Evolutionary conservation across 2,113 vertebrate species (phyloP).

Genomic region (Pitta sordida): DNA sequence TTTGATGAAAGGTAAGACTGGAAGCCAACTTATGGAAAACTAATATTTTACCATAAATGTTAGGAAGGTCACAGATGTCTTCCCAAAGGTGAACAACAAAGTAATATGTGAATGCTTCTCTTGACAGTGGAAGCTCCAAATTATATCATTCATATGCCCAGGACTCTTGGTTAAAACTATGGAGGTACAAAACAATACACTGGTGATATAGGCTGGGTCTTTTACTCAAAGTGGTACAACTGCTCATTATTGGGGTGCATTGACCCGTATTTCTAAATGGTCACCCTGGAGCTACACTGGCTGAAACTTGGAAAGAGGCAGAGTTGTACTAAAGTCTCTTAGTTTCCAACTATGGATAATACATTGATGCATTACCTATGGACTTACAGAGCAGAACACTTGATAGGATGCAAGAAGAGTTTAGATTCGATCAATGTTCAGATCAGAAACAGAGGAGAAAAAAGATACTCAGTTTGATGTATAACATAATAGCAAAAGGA

Average conservation of each 20-base stretch:
- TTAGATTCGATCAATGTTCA: neutral
- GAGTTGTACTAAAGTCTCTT: neutral
- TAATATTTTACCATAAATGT: neutral
- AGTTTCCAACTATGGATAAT: neutral
- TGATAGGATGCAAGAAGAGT: neutral
- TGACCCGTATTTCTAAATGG: neutral
- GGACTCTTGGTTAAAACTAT: neutral
- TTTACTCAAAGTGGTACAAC: neutral
- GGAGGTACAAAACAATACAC: neutral
- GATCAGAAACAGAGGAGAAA: neutral
- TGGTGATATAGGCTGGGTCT: neutral
- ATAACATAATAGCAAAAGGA: neutral
- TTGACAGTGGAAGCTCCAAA: neutral
- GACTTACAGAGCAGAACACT: neutral
- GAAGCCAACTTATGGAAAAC: neutral
- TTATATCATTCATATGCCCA: neutral
- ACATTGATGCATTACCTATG: fast-evolving
- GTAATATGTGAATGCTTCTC: neutral
- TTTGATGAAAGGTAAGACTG: neutral
- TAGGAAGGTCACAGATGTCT: neutral
- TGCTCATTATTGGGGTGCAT: neutral
- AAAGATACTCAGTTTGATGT: neutral
- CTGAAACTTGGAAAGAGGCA: neutral
- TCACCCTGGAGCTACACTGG: neutral
- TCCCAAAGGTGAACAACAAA: neutral